These are phyloP conservation scores for Bombus haemorrhoidalis DNA, from an alignment of 1,140 invertebrate species.

Conservation along the genomic window DNA sequence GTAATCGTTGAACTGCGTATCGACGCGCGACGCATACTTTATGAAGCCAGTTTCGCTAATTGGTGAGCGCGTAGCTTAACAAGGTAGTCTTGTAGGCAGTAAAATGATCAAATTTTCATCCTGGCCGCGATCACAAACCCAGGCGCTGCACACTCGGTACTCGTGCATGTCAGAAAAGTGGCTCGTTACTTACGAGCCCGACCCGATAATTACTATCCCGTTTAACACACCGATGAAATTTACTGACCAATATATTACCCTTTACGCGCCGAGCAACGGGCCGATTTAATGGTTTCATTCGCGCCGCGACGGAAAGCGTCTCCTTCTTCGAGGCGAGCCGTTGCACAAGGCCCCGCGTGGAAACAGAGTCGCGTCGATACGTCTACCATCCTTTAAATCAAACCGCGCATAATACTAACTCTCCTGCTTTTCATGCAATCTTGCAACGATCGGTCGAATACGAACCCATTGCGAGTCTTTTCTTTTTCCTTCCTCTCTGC, in stretches of 20 bases:
- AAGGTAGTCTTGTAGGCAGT: constrained; percentile 18
- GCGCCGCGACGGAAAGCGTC: constrained; percentile 23
- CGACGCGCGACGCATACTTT: background rate
- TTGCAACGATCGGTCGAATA: constrained; percentile 4
- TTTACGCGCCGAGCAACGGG: constrained; percentile 25
- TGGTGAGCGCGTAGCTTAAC: constrained; percentile 37
- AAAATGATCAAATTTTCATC: constrained; percentile 48
- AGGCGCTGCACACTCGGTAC: background rate
- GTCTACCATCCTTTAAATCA: constrained; percentile 30
- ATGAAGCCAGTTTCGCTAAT: constrained; percentile 36
- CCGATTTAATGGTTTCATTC: constrained; percentile 59
- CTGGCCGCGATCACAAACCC: background rate
- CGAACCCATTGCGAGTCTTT: background rate
- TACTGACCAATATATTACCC: constrained; percentile 58
- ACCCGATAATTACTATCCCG: constrained; percentile 57
- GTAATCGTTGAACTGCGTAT: constrained; percentile 3
- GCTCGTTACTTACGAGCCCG: constrained; percentile 45
- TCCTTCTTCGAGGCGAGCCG: background rate
- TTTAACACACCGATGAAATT: constrained; percentile 60
- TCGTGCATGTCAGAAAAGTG: constrained; percentile 13
- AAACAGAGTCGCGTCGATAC: background rate
- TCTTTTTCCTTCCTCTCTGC: background rate
- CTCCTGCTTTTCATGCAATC: constrained; percentile 12
- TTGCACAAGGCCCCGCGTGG: constrained; percentile 13
- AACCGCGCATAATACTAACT: background rate